Base-by-base conservation (phyloP, 2,888 invertebrate genomes). In the Clistopyga incitator region DNA sequence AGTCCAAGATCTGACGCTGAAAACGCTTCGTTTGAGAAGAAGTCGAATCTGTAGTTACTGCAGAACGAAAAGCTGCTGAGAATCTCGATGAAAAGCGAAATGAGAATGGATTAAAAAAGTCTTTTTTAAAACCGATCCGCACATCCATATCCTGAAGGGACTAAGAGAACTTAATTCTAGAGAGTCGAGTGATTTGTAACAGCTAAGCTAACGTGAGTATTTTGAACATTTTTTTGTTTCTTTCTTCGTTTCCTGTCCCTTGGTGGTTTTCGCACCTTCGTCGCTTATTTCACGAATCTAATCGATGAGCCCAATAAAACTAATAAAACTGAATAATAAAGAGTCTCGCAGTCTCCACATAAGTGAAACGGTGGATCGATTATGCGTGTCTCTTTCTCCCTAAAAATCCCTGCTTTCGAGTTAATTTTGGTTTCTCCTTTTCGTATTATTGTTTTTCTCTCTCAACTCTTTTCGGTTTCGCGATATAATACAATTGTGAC, bases 121-220 rank as follows among this genome's bases (percentile, higher is more conserved):
- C 1, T 38, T 38, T 38, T 38, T 38, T 38, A 38, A 38, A 38
- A 38, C 38, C 38, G 38, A 38, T 38, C 10, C 10, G 20, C 56
- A 56, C 65, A 77, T 59, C 18, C 25, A 72, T 45, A 81, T 78
- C 38, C 29, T 25, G 50, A 70, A 70, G 42, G 75, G 45, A 81
- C 64, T 70, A 70, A 78, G 29, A 81, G 42, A 70, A 78, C 70
- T 81, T 81, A 78, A 75, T 50, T 11, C 84, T 81, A 81, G 65
- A 78, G 84, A 84, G 78, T 84, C 81, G 59, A 71, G 47, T 78
- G 78, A 81, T 81, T 76, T 56, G 18, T 72, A 71, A 68, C 52
- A 78, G 34, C 77, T 78, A 80, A 74, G 78, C 78, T 84, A 82
- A 18, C 50, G 82, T 86, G 86, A 86, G 86, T 86, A 86, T 86